These are phyloP conservation scores for Nixonia krombeini DNA, from an alignment of 1,140 invertebrate species.

Conservation along the genomic window DNA sequence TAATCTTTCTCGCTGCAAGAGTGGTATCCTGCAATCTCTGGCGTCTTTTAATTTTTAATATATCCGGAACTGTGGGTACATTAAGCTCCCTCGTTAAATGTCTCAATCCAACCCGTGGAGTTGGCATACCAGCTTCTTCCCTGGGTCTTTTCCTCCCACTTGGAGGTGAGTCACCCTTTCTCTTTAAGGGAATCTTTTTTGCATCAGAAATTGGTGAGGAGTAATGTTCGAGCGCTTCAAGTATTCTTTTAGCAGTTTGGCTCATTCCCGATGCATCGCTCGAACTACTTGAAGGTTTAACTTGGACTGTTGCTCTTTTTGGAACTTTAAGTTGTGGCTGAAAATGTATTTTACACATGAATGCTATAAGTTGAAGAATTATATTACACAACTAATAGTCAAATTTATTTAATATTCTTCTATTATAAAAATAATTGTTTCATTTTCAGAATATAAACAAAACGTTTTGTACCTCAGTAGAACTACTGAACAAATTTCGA, in stretches of 20 bases:
- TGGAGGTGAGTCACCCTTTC: slow-evolving; percentile 29
- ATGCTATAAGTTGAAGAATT: no score
- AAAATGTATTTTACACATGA: slow-evolving; percentile 7
- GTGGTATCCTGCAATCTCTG: slow-evolving; percentile 75
- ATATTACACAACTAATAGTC: no score
- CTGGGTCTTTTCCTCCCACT: slow-evolving; percentile 47
- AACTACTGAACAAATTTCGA: slow-evolving; percentile 61
- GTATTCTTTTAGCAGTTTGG: slow-evolving; percentile 78
- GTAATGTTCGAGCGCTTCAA: slow-evolving; percentile 81
- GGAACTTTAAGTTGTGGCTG: slow-evolving; percentile 62
- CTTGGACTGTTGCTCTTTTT: slow-evolving; percentile 64
- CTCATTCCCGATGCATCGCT: slow-evolving; percentile 68
- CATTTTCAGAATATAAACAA: no score
- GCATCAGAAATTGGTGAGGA: slow-evolving; percentile 81
- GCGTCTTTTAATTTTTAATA: slow-evolving; percentile 75
- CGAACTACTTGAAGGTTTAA: slow-evolving; percentile 68
- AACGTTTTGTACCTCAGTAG: slow-evolving; percentile 52
- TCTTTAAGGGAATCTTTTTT: slow-evolving; percentile 77
- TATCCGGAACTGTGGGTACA: slow-evolving; percentile 74
- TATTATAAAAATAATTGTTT: no score
- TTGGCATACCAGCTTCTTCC: slow-evolving; percentile 45
- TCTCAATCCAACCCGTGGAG: slow-evolving; percentile 59
- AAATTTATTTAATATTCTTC: no score
- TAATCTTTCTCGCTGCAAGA: slow-evolving; percentile 75
- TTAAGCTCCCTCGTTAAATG: slow-evolving; percentile 71